Base-by-base conservation (phyloP, 2,113 vertebrate genomes). In the Columbina picui region DNA sequence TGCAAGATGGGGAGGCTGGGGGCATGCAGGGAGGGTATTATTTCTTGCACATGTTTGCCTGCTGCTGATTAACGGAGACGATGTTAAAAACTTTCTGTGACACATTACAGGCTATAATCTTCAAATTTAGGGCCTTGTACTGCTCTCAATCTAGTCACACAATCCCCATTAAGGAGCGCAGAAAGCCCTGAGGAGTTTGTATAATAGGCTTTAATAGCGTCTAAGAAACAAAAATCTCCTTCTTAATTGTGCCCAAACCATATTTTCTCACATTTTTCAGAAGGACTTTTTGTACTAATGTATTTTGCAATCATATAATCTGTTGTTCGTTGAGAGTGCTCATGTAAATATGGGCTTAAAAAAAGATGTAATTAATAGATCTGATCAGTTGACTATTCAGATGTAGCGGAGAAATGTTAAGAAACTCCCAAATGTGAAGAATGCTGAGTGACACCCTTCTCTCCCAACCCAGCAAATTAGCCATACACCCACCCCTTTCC, bases 11-110 rank as follows among this genome's bases (percentile, higher is more conserved):
- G 41, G 50, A 92, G 34, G 45, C 34, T 88, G 76, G 85, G 67
- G 69, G 76, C 60, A 64, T 14, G 11, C 16, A 39, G 38, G n/a
- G 56, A 89, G 64, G 57, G 13, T 71, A 89, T 90, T 92, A 89
- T 80, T 90, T 61, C 56, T 92, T 92, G 56, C 90, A 94, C 41
- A 47, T 87, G 88, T 92, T 89, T 93, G 53, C 76, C 94, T 93
- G 92, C 64, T 92, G 64, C 43, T 57, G 71, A 94, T 96, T 96
- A 94, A 85, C 34, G 63, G 23, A 49, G 32, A 21, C 0, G 0
- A 82, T 25, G 69, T 74, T 90, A 86, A 95, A 96, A 94, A 78
- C 34, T 71, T 75, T 86, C 67, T 90, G 64, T 84, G 64, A 75
- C 64, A 92, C 73, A 38, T 89, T 95, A 60, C 55, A 79, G 56